These are phyloP conservation scores for Andrena haemorrhoa DNA, from an alignment of 2,888 invertebrate species.

Conservation along the genomic window DNA sequence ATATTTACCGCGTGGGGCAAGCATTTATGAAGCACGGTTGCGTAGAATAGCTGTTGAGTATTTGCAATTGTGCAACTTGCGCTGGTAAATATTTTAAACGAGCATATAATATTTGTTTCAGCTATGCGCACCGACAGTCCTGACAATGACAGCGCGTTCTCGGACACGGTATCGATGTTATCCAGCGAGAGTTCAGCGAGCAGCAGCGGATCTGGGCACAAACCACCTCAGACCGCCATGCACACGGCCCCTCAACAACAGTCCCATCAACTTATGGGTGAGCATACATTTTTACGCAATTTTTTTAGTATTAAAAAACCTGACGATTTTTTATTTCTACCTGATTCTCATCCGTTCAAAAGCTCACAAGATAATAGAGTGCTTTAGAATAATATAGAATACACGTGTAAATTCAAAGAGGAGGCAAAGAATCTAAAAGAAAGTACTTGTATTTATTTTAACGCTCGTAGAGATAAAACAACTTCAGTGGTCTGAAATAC, in stretches of 20 bases:
- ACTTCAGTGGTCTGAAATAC: too few species aligned
- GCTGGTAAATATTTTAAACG: constrained; percentile 8
- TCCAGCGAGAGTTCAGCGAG: constrained; percentile 97
- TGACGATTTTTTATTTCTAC: background rate
- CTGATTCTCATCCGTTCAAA: too few species aligned
- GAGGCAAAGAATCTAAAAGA: too few species aligned
- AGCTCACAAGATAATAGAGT: too few species aligned
- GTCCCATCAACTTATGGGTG: constrained; percentile 83
- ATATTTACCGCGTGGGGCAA: background rate
- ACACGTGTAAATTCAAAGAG: too few species aligned
- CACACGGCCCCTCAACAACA: constrained; percentile 81
- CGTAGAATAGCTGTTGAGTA: background rate
- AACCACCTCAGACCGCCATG: constrained; percentile 85
- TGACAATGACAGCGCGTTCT: constrained; percentile 99
- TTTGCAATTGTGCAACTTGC: constrained; percentile 8
- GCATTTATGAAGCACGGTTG: background rate
- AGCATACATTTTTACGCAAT: constrained; percentile 42
- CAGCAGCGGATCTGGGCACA: constrained; percentile 90
- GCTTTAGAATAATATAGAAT: too few species aligned
- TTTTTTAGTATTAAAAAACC: background rate
- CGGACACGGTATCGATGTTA: constrained; percentile 97
- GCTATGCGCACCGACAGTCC: constrained; percentile 93
- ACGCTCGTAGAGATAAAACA: too few species aligned
- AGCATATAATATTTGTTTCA: constrained; percentile 69
- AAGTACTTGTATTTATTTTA: too few species aligned